Conservation (phyloP, 1,140 invertebrate genomes). For the Zaprionus ghesquierei region DNA sequence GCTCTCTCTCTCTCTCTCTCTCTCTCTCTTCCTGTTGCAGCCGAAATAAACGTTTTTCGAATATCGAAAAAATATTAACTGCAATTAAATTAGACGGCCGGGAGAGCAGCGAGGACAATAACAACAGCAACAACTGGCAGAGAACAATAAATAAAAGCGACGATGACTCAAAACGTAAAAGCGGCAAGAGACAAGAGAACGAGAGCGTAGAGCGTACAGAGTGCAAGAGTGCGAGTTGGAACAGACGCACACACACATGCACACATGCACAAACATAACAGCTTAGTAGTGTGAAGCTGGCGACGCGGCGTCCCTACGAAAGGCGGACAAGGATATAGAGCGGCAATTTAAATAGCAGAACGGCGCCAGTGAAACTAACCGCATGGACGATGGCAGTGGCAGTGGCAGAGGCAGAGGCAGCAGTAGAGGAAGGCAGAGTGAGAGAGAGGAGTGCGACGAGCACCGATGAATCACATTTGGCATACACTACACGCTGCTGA, state of each 20-base stretch:
- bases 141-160: conserved; percentile 59
- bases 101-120: conserved; percentile 24
- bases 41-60: conserved; percentile 47
- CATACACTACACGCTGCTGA: not conserved
- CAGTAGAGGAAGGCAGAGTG: not conserved
- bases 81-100: conserved; percentile 55
- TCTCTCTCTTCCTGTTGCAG: conserved; percentile 9
- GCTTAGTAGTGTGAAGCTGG: conserved; percentile 56
- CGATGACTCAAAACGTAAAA: conserved; percentile 67
- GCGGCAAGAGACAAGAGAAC: conserved; percentile 4
- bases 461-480: conserved; percentile 41
- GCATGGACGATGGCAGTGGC: conserved; percentile 37
- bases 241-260: not conserved
- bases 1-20: conserved; percentile 5
- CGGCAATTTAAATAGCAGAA: conserved; percentile 71
- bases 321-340: conserved; percentile 65
- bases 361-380: conserved; percentile 68
- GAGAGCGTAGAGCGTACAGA: not conserved
- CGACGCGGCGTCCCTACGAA: conserved; percentile 48
- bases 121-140: conserved; percentile 24
- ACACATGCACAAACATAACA: not conserved
- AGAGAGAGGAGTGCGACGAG: not conserved
- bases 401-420: conserved; percentile 16
- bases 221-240: conserved; percentile 5
- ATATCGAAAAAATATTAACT: conserved; percentile 68